Evolutionary conservation across 2,888 invertebrate species (phyloP).

Genomic region (Yponomeuta cagnagella): DNA sequence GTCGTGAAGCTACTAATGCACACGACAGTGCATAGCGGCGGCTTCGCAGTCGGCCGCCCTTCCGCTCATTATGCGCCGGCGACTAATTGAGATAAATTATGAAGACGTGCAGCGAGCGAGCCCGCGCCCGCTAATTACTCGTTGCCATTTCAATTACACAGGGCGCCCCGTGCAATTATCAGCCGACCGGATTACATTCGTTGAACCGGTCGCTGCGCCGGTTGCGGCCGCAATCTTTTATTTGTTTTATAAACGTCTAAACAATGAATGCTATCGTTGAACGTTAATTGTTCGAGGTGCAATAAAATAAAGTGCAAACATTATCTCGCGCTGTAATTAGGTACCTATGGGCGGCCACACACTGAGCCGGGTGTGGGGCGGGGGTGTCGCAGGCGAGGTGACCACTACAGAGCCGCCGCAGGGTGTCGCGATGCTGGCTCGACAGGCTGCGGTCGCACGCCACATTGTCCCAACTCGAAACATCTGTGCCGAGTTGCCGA

Average conservation of each 20-base stretch:
- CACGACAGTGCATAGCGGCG: slow-evolving; percentile 19
- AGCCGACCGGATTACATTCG: neutral
- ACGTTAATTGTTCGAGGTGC: slow-evolving; percentile 35
- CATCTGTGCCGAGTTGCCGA: slow-evolving; percentile 3
- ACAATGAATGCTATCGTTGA: slow-evolving; percentile 33
- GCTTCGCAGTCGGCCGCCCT: slow-evolving; percentile 39
- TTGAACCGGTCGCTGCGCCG: neutral
- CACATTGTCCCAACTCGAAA: slow-evolving; percentile 4
- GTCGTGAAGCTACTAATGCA: slow-evolving; percentile 14
- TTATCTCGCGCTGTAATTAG: slow-evolving; percentile 13
- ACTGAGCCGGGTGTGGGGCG: slow-evolving; percentile 26
- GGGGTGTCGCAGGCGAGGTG: slow-evolving; percentile 20
- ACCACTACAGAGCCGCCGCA: slow-evolving; percentile 47
- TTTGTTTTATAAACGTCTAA: neutral
- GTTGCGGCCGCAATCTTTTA: slow-evolving; percentile 7
- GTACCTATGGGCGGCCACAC: slow-evolving; percentile 20
- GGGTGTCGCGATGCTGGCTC: slow-evolving; percentile 15
- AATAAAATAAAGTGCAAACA: slow-evolving; percentile 28
- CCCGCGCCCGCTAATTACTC: slow-evolving; percentile 64
- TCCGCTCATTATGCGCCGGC: slow-evolving; percentile 60
- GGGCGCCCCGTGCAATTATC: slow-evolving; percentile 27
- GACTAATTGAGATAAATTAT: slow-evolving; percentile 73
- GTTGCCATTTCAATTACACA: slow-evolving; percentile 62
- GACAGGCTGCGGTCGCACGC: neutral
- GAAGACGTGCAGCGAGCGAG: slow-evolving; percentile 62